These are phyloP conservation scores for Takifugu rubripes DNA, from an alignment of 2,797 vertebrate species.

Conservation along the genomic window DNA sequence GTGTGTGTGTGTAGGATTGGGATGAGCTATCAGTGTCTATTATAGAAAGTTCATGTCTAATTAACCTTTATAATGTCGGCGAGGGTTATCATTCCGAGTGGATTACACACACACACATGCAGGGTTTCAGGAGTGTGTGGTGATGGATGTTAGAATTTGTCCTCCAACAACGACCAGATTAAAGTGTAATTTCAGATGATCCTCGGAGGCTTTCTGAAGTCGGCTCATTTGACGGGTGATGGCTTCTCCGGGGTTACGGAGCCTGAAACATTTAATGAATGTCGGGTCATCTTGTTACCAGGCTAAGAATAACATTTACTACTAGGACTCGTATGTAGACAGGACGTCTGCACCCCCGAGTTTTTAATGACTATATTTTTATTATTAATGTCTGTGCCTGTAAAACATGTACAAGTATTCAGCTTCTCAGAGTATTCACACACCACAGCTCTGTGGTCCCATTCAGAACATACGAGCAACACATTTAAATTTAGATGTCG, in stretches of 20 bases:
- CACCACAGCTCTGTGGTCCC: background rate
- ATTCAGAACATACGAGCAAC: no score
- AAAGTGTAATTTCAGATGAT: constrained; percentile 34
- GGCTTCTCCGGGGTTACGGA: background rate
- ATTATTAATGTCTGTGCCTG: background rate
- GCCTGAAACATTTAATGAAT: constrained; percentile 9
- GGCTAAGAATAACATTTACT: constrained; percentile 15
- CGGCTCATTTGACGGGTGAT: constrained; percentile 1
- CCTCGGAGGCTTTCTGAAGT: background rate
- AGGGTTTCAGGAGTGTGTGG: constrained; percentile 1
- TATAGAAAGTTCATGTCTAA: constrained; percentile 50
- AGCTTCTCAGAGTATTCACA: background rate
- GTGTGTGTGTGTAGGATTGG: constrained; percentile 29
- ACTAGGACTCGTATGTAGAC: constrained; percentile 2
- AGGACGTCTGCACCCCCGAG: background rate
- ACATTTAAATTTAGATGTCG: no score
- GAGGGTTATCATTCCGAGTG: constrained; percentile 36
- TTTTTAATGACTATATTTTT: background rate
- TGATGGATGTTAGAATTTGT: constrained; percentile 16
- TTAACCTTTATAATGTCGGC: constrained; percentile 60
- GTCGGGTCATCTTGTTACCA: background rate
- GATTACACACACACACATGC: constrained; percentile 31
- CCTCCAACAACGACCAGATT: constrained; percentile 33
- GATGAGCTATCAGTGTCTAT: constrained; percentile 42
- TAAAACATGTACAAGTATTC: background rate